These are phyloP conservation scores for Lasioglossum malachurum DNA, from an alignment of 2,888 invertebrate species.

Conservation along the genomic window DNA sequence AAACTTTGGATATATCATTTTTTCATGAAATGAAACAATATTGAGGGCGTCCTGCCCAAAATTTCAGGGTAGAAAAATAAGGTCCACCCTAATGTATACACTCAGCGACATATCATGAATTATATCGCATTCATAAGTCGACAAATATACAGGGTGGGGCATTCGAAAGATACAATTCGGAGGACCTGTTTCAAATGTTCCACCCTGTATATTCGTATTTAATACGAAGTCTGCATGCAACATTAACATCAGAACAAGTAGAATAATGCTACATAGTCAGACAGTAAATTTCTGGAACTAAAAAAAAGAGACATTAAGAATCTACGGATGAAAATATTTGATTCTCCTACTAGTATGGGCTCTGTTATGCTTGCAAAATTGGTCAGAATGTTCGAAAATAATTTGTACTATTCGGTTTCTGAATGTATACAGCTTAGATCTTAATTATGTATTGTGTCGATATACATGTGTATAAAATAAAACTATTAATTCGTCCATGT, in stretches of 20 bases:
- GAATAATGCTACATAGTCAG: background rate
- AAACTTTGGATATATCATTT: too few relatives aligned
- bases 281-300: background rate
- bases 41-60: too few relatives aligned
- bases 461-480: background rate
- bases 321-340: background rate
- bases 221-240: constrained; percentile 38
- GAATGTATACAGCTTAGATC: background rate
- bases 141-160: background rate
- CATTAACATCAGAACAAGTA: constrained; percentile 14
- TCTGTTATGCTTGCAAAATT: background rate
- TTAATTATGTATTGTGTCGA: background rate
- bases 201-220: constrained; percentile 2
- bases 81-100: too few relatives aligned
- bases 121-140: background rate
- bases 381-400: background rate
- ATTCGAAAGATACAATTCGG: background rate
- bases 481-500: constrained; percentile 3
- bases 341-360: background rate
- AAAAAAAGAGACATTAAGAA: background rate
- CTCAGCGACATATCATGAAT: constrained; percentile 1
- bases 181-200: background rate
- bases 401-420: background rate
- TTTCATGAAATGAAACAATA: too few relatives aligned
- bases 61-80: too few relatives aligned